Conservation (phyloP, 2,888 invertebrate species). For the Perizoma affinitatum region DNA sequence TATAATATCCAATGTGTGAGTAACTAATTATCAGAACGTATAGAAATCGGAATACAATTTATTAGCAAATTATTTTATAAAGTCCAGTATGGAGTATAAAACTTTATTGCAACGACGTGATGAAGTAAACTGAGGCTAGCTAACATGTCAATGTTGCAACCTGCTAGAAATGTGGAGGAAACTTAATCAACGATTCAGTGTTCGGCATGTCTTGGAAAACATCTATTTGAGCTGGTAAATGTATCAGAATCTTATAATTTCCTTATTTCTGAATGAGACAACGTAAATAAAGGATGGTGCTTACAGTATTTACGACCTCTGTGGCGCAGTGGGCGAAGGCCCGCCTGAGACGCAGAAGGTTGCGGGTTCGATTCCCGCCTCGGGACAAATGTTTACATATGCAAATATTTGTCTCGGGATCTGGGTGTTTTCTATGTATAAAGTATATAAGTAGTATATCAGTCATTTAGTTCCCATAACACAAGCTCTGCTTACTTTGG, state of each 20-base stretch:
- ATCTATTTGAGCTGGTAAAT: slow-evolving; percentile 34
- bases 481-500: too few species aligned
- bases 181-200: slow-evolving; percentile 32
- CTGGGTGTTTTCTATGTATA: too few species aligned
- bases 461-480: too few species aligned
- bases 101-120: slow-evolving; percentile 12
- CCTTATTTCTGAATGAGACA: slow-evolving; percentile 17
- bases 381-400: too few species aligned
- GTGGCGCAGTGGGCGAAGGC: too few species aligned
- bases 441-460: too few species aligned
- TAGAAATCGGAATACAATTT: neutral
- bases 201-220: slow-evolving; percentile 36
- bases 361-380: too few species aligned
- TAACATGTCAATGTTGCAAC: slow-evolving; percentile 30
- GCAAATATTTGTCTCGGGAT: too few species aligned
- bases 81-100: slow-evolving; percentile 21
- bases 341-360: too few species aligned
- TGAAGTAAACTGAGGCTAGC: slow-evolving; percentile 17
- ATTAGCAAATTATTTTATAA: slow-evolving; percentile 6
- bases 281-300: neutral
- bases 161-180: slow-evolving; percentile 57
- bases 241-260: slow-evolving; percentile 17
- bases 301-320: too few species aligned
- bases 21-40: too few species aligned
- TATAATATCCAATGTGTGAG: too few species aligned